These are phyloP conservation scores for Microplitis mediator DNA, from an alignment of 1,140 invertebrate species.

Conservation along the genomic window DNA sequence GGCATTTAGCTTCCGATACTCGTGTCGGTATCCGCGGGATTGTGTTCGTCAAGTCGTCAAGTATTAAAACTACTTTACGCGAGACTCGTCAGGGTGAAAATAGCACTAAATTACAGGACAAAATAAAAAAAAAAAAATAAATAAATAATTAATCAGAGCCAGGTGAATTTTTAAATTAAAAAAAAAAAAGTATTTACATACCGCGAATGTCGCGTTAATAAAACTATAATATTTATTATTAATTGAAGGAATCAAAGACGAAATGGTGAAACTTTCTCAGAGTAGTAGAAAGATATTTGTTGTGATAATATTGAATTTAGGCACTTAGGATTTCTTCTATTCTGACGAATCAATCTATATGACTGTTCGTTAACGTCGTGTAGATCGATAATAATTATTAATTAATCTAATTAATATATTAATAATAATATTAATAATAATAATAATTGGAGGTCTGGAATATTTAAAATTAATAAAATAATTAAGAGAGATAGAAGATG, in stretches of 20 bases:
- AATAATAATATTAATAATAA: slow-evolving; percentile 7
- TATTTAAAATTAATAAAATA: background rate
- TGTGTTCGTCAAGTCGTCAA: slow-evolving; percentile 17
- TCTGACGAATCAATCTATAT: slow-evolving; percentile 28
- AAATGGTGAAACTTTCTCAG: slow-evolving; percentile 37
- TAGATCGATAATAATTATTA: slow-evolving; percentile 16
- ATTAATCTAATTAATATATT: slow-evolving; percentile 4
- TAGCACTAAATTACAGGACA: background rate
- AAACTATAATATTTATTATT: slow-evolving; percentile 38
- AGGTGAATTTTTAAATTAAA: slow-evolving; percentile 19
- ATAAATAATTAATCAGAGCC: background rate
- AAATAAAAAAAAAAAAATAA: background rate
- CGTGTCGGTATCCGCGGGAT: slow-evolving; percentile 1
- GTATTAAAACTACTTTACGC: slow-evolving; percentile 3
- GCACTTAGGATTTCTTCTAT: slow-evolving; percentile 34
- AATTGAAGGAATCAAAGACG: slow-evolving; percentile 57
- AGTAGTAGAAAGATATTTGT: slow-evolving; percentile 53
- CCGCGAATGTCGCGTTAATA: slow-evolving; percentile 1
- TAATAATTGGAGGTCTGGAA: background rate
- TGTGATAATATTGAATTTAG: slow-evolving; percentile 58
- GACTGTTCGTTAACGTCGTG: slow-evolving; percentile 17
- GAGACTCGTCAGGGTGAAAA: slow-evolving; percentile 18
- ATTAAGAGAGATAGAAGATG: background rate
- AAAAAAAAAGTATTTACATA: slow-evolving; percentile 21
- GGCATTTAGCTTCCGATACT: slow-evolving; percentile 13